Conservation (phyloP, 2,113 vertebrate genomes). For the Perca flavescens region DNA sequence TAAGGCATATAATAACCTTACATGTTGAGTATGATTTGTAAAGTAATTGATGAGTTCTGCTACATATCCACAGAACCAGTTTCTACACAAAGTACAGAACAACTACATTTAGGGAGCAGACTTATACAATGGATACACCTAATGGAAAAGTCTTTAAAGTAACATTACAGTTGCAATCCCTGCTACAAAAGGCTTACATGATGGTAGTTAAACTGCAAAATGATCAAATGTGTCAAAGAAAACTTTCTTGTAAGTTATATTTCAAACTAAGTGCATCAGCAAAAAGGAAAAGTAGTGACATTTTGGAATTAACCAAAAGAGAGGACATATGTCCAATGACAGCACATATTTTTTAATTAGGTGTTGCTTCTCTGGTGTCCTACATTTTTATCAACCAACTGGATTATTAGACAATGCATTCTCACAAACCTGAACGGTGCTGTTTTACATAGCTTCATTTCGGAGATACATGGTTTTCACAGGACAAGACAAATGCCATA, state of each 20-base stretch:
- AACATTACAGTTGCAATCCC: background rate
- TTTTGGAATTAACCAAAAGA: background rate
- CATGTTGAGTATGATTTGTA: background rate
- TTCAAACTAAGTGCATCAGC: background rate
- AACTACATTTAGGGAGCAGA: background rate
- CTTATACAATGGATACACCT: background rate
- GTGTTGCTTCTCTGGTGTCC: background rate
- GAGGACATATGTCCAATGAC: background rate
- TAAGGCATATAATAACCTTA: slow-evolving; percentile 21
- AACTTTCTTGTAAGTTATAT: background rate
- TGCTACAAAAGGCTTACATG: background rate
- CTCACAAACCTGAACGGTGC: background rate
- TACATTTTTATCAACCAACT: too few species aligned
- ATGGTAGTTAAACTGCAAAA: background rate
- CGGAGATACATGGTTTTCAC: background rate
- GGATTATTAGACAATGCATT: background rate
- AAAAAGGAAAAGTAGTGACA: background rate
- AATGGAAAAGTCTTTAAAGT: background rate
- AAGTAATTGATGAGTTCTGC: slow-evolving; percentile 6
- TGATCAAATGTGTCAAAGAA: background rate
- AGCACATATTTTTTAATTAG: background rate
- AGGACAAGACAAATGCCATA: background rate
- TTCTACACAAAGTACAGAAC: background rate
- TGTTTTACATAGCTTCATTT: background rate
- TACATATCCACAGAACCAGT: background rate